These are phyloP conservation scores for Tiphia femorata DNA, from an alignment of 2,888 invertebrate genomes.

Conservation along the genomic window DNA sequence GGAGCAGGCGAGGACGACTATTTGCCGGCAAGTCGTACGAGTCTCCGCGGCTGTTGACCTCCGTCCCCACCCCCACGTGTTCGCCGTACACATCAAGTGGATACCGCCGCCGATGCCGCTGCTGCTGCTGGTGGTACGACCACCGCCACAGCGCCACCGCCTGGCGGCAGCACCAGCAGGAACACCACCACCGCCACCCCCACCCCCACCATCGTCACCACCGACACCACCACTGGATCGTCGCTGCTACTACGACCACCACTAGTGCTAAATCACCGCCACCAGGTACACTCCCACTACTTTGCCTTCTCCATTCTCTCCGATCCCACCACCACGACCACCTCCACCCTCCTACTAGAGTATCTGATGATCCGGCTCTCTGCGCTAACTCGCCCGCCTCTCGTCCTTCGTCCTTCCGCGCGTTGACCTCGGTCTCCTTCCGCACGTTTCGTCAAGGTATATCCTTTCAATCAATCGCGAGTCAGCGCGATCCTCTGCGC, in stretches of 20 bases:
- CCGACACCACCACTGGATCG: too few relatives aligned
- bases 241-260: constrained; percentile 3
- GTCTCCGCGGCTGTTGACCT: constrained; percentile 60
- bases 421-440: neutral
- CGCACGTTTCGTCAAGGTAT: neutral
- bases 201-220: too few relatives aligned
- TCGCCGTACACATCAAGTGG: constrained; percentile 15
- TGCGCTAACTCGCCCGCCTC: constrained; percentile 14
- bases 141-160: neutral
- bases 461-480: constrained; percentile 22
- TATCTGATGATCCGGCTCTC: neutral
- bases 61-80: constrained; percentile 49
- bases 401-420: constrained; percentile 4
- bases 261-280: neutral
- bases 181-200: too few relatives aligned
- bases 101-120: too few relatives aligned
- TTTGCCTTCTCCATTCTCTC: too few relatives aligned
- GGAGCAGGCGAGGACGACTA: constrained; percentile 37
- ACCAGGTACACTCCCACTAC: constrained; percentile 7
- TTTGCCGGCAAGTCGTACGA: constrained; percentile 52
- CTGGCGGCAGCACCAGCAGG: neutral
- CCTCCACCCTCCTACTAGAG: neutral
- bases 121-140: constrained; percentile 4
- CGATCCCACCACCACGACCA: constrained; percentile 14
- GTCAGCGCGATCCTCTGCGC: too few relatives aligned